Base-by-base conservation (phyloP, 1,140 invertebrate genomes). In the Xylocopa sonorina region DNA sequence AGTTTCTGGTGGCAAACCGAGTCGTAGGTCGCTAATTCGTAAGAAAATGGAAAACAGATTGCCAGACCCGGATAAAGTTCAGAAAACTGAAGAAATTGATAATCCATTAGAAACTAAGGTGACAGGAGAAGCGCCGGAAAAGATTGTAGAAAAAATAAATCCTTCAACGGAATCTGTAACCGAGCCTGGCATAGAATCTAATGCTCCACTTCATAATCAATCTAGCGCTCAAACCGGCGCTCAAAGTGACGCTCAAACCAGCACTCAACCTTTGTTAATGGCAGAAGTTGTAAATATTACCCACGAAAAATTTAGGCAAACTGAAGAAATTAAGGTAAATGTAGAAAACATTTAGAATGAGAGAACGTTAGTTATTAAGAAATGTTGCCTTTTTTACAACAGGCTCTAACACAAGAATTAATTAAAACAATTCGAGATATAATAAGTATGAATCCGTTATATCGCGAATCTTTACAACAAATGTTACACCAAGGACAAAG, bases 371-470 rank as follows among this genome's bases (percentile, higher is more conserved):
- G n/a, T n/a, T n/a, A n/a, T n/a, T n/a, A n/a, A n/a, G n/a, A n/a
- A n/a, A n/a, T n/a, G n/a, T n/a, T n/a, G n/a, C n/a, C n/a, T n/a
- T n/a, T n/a, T n/a, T n/a, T n/a, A n/a, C n/a, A n/a, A n/a, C 82
- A 96, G 95, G 98, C 99, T 4, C 90, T 99, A 57, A 99, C 98
- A 0, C 98, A 99, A 93, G 98, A 99, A 94, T 96, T 99, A 77
- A 98, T 99, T 12, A 99, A 99, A 93, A 99, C 99, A 0, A 99
- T 99, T 62, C 94, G 98, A 63, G 98, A 99, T 93, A 99, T 99
- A 80, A 99, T 99, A 74, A 96, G 96, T 74, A 94, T 99, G 93
- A 99, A 99, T 95, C 97, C 98, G 3, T 93, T 99, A 34, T 99
- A 99, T 91, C 95, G 98, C 84, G 97, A 97, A 88, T 97, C 96